phyloP scores from a whole-genome alignment of 2,888 invertebrate genomes.

The Drosophila greeni region DNA sequence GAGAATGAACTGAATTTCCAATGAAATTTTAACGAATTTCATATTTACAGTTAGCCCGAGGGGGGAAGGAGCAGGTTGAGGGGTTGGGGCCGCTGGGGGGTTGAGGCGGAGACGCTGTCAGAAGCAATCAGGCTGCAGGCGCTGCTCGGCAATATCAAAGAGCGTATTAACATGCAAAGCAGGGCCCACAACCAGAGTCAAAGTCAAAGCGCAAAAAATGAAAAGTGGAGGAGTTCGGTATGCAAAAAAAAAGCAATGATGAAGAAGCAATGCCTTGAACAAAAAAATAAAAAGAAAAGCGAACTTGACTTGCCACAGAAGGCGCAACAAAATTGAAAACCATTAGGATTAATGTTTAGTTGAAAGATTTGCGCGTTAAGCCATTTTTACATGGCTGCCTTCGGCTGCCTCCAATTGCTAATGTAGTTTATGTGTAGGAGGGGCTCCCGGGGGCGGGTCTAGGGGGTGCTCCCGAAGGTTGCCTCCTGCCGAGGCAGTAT shows the following conservation, averaged over 20 bases:
- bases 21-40: constrained; percentile 52
- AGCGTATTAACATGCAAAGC: constrained; percentile 73
- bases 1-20: constrained; percentile 28
- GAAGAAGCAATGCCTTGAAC: neutral
- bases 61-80: neutral
- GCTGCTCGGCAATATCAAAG: constrained; percentile 69
- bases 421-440: constrained; percentile 69
- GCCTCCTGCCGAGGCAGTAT: constrained; percentile 24
- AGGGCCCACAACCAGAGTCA: constrained; percentile 46
- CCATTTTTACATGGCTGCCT: constrained; percentile 72
- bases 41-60: constrained; percentile 57
- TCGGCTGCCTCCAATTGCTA: constrained; percentile 61
- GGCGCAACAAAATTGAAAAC: constrained; percentile 69
- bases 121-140: constrained; percentile 72
- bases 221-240: constrained; percentile 9
- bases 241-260: neutral
- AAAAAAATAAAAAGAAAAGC: constrained; percentile 18
- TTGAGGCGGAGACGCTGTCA: constrained; percentile 47
- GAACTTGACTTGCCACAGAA: constrained; percentile 70
- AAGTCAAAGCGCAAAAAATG: constrained; percentile 37
- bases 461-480: neutral
- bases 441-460: neutral
- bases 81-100: neutral
- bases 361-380: constrained; percentile 74
- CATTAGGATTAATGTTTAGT: constrained; percentile 75